Conservation (phyloP, 2,888 invertebrate species). For the Caenorhabditis wallacei region DNA sequence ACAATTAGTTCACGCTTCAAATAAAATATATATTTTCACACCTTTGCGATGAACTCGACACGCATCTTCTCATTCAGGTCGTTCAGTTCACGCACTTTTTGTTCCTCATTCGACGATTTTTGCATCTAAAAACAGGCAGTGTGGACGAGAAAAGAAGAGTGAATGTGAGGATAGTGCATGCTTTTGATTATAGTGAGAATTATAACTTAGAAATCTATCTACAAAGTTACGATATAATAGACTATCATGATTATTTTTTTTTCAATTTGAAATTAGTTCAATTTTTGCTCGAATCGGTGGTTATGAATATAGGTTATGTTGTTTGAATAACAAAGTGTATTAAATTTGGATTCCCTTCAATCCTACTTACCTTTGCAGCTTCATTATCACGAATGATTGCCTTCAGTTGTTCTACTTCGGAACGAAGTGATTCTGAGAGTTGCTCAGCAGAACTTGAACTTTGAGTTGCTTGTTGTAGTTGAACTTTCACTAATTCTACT, state of each 20-base stretch:
- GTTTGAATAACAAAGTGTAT: background rate
- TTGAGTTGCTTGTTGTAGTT: conserved; percentile 35
- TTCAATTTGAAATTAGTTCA: too few species aligned
- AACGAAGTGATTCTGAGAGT: conserved; percentile 3
- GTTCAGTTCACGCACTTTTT: conserved; percentile 67
- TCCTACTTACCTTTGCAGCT: conserved; percentile 27
- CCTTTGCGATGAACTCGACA: conserved; percentile 73
- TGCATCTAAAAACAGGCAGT: conserved; percentile 27
- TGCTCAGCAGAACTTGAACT: conserved; percentile 31
- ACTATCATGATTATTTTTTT: too few species aligned
- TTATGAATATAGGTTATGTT: too few species aligned
- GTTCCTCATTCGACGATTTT: conserved; percentile 21
- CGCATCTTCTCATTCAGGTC: conserved; percentile 73
- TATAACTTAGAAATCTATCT: background rate
- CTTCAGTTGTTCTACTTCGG: conserved; percentile 38
- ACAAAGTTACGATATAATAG: too few species aligned
- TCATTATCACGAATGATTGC: conserved; percentile 21
- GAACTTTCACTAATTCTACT: conserved; percentile 36
- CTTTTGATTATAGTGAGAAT: background rate
- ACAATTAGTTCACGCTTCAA: background rate
- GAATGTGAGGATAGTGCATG: conserved; percentile 26
- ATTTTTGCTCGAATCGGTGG: too few species aligned
- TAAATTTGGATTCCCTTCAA: background rate
- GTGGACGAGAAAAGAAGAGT: conserved; percentile 25
- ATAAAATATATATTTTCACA: conserved; percentile 9